Conservation (phyloP, 2,888 invertebrate genomes). For the Autographa gamma region DNA sequence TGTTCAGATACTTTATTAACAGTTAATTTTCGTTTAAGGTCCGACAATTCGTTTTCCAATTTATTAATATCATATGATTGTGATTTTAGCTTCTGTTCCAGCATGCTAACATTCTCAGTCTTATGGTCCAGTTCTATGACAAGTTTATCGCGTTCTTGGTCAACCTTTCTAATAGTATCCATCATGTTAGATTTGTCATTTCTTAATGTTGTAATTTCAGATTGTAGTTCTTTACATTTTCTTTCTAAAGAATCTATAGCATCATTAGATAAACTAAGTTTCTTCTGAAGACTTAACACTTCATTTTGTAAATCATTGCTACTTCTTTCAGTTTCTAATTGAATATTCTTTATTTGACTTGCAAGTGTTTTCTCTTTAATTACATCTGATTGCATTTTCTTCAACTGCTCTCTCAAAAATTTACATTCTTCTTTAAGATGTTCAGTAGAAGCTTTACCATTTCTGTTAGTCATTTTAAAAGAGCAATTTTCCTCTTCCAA, state of each 20-base stretch:
- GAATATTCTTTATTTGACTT: constrained; percentile 90
- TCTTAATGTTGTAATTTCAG: constrained; percentile 89
- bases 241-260: constrained; percentile 89
- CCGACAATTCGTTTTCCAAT: constrained; percentile 87
- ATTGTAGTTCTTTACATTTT: constrained; percentile 88
- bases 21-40: constrained; percentile 88
- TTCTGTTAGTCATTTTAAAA: constrained; percentile 82
- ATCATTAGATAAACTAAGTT: constrained; percentile 90
- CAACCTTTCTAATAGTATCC: constrained; percentile 90
- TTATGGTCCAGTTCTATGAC: constrained; percentile 92
- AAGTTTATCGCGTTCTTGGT: constrained; percentile 92
- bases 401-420: constrained; percentile 83
- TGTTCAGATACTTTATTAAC: constrained; percentile 84
- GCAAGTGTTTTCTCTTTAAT: constrained; percentile 85
- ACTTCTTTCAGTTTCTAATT: constrained; percentile 93
- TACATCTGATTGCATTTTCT: constrained; percentile 83
- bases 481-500: constrained; percentile 84
- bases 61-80: constrained; percentile 88
- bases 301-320: constrained; percentile 92
- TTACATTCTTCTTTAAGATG: constrained; percentile 83
- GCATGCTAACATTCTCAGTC: constrained; percentile 90
- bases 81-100: constrained; percentile 91
- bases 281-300: constrained; percentile 90
- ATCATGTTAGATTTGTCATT: constrained; percentile 91
- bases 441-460: constrained; percentile 81